Conservation (phyloP, 2,888 invertebrate genomes). For the Tryphoninae sp. region DNA sequence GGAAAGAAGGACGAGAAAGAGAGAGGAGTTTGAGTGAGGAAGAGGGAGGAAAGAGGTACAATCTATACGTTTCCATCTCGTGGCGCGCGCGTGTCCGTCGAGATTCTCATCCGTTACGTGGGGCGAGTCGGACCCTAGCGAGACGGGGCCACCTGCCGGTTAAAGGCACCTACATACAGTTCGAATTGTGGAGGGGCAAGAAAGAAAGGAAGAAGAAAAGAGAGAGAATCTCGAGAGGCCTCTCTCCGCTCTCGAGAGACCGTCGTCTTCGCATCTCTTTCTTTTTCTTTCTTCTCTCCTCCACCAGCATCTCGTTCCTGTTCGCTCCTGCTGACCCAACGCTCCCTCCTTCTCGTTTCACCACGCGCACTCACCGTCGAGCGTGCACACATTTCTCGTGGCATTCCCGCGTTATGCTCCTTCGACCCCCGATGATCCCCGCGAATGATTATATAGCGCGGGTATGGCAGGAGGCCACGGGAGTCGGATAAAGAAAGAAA, state of each 20-base stretch:
- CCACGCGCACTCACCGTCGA: constrained; percentile 62
- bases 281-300: constrained; percentile 28
- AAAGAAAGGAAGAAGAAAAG: constrained; percentile 37
- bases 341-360: constrained; percentile 16
- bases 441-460: constrained; percentile 71
- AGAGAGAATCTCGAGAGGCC: constrained; percentile 45
- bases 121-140: constrained; percentile 70
- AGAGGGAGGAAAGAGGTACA: constrained; percentile 68
- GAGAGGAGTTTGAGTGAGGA: constrained; percentile 50
- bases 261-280: constrained; percentile 28
- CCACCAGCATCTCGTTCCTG: not conserved
- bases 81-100: constrained; percentile 80
- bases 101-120: constrained; percentile 77
- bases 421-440: constrained; percentile 72
- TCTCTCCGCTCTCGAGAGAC: constrained; percentile 34
- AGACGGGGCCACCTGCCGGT: constrained; percentile 78
- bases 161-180: constrained; percentile 55
- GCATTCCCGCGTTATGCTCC: constrained; percentile 75
- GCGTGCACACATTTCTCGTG: constrained; percentile 41
- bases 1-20: constrained; percentile 23
- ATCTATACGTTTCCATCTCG: constrained; percentile 79
- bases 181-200: constrained; percentile 43
- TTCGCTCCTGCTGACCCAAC: constrained; percentile 8
- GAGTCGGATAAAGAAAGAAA: constrained; percentile 25
- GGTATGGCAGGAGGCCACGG: constrained; percentile 39